phyloP scores from a whole-genome alignment of 1,140 invertebrate genomes.

The silkworm (Bombyx mori) region DNA sequence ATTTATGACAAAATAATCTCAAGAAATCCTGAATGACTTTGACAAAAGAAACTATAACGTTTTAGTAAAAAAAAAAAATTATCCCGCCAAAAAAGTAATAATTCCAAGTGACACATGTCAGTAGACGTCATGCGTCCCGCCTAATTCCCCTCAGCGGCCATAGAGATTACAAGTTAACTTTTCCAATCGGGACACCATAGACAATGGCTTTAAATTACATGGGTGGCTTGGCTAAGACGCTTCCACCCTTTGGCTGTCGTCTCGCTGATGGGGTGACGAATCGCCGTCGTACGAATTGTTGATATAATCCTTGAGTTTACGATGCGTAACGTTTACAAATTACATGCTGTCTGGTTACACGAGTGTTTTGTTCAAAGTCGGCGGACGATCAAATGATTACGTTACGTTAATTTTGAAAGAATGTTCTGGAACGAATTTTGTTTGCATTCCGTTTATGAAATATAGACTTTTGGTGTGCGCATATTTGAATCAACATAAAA shows the following conservation, averaged over 20 bases:
- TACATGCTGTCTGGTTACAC: conserved; percentile 9
- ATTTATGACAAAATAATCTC: background rate
- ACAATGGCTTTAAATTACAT: conserved; percentile 63
- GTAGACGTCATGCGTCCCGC: conserved; percentile 4
- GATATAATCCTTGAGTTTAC: too few relatives aligned
- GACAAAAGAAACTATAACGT: conserved; percentile 20
- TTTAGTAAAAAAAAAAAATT: background rate
- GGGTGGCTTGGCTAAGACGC: conserved; percentile 47
- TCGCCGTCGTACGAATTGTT: conserved; percentile 16
- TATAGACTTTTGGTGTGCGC: too few relatives aligned
- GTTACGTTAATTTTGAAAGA: too few relatives aligned
- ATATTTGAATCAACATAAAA: too few relatives aligned
- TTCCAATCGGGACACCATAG: conserved; percentile 65
- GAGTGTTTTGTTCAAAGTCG: conserved; percentile 6
- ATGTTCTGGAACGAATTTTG: too few relatives aligned
- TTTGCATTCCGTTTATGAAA: too few relatives aligned
- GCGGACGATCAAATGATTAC: too few relatives aligned
- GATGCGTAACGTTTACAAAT: too few relatives aligned
- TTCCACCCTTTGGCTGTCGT: conserved; percentile 47
- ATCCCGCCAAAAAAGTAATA: background rate
- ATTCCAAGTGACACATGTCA: conserved; percentile 6
- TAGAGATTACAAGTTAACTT: conserved; percentile 64
- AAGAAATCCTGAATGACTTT: background rate
- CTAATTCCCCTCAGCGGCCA: conserved; percentile 16
- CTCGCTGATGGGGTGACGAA: conserved; percentile 50